These are phyloP conservation scores for Charina bottae DNA, from an alignment of 2,113 vertebrate species.

Conservation along the genomic window DNA sequence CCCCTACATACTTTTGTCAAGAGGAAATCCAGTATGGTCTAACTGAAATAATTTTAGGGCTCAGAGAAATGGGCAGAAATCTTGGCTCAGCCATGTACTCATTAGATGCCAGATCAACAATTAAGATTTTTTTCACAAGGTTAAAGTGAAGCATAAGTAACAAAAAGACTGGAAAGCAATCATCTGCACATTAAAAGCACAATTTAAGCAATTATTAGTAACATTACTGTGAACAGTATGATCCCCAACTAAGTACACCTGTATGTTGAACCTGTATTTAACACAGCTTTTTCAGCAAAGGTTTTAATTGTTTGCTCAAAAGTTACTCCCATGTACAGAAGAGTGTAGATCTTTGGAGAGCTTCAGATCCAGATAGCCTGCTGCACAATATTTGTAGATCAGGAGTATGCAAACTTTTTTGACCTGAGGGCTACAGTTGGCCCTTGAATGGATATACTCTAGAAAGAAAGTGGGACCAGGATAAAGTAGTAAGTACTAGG, in stretches of 20 bases:
- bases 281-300: background rate
- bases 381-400: background rate
- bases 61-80: background rate
- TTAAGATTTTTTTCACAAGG: background rate
- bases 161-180: conserved; percentile 1
- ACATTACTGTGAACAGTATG: conserved; percentile 1
- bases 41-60: background rate
- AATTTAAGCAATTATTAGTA: conserved; percentile 20
- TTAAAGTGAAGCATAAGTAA: background rate
- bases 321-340: background rate
- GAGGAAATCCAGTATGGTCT: background rate
- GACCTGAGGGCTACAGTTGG: background rate
- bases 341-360: background rate
- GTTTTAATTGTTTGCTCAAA: background rate
- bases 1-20: background rate
- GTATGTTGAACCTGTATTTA: background rate
- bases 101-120: background rate
- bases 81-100: background rate
- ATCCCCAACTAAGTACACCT: background rate
- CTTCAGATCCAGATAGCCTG: background rate
- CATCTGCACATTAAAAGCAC: conserved; percentile 10
- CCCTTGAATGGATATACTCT: background rate
- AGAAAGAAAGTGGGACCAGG: background rate
- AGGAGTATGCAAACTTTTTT: background rate
- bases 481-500: background rate